Evolutionary conservation across 1,140 invertebrate genomes (phyloP), one percentile per base, ranked within the genome.

Genomic region (Drosophila mojavensis): DNA sequence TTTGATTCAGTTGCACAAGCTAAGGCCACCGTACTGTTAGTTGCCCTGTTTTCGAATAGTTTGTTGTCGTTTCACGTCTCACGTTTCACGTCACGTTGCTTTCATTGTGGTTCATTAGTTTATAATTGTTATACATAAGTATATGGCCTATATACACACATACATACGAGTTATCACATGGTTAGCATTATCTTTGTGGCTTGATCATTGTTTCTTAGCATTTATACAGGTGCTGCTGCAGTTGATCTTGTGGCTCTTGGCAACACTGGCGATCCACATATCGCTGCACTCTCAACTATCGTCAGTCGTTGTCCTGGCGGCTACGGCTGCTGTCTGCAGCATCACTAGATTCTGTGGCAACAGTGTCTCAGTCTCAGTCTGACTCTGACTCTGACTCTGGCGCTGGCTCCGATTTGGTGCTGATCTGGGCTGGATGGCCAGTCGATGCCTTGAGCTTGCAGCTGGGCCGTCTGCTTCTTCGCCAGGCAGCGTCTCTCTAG

Each of bases 81-180:
- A 20, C 26, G 51, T 55, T 24, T 24, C 60, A 45, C 60, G 63
- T 33, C 33, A 33, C 33, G 33, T 9, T 33, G 33, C 33, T 33
- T 53, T 72, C 45, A 64, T 67, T 53, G 58, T 45, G 68, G 67
- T 85, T 75, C 78, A 58, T 47, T 71, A 72, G 83, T 81, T 78
- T 79, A 88, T 83, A 83, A 68, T 70, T 78, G 67, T 64, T 79
- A 62, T 68, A 66, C 62, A 79, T 86, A 66, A 70, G 71, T 86
- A 86, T 83, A 80, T 89, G 71, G 74, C 77, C 71, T 74, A 74
- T 74, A 62, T 74, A 74, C 71, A 74, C 71, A 74, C 66, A 74
- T 88, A 83, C 83, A 83, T 88, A 83, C 76, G 68, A 80, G 55
- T 88, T 88, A 88, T 88, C 83, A 88, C 83, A 88, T 86, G 39